Evolutionary conservation across 2,797 vertebrate species (phyloP).

Genomic region (Esox masquinongy): DNA sequence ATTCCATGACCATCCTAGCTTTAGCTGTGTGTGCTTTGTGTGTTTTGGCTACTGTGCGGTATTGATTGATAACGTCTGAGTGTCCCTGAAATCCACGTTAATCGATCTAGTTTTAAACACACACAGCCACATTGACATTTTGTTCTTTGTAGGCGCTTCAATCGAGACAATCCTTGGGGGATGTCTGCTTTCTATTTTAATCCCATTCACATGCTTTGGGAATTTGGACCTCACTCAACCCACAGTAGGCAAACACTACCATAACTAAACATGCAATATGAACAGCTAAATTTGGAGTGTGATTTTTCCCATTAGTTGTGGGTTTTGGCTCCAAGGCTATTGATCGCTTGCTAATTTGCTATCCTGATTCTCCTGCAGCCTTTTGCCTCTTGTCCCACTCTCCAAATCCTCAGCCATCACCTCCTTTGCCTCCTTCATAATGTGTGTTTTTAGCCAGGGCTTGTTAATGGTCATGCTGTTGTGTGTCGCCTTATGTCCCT

Average conservation of each 20-base stretch:
- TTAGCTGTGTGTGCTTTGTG: constrained; percentile 27
- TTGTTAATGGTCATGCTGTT: constrained; percentile 48
- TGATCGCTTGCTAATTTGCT: constrained; percentile 59
- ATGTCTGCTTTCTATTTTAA: constrained; percentile 57
- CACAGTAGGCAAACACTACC: background rate
- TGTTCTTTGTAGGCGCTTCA: constrained; percentile 42
- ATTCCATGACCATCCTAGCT: no score
- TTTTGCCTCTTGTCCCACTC: constrained; percentile 27
- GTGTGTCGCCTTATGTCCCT: constrained; percentile 64
- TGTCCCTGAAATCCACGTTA: constrained; percentile 60
- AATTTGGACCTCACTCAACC: constrained; percentile 40
- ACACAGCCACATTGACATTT: constrained; percentile 51
- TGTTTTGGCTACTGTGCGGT: constrained; percentile 45
- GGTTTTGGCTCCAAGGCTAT: constrained; percentile 53
- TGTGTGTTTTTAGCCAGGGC: constrained; percentile 49
- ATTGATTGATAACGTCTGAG: constrained; percentile 61
- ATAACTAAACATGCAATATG: constrained; percentile 21
- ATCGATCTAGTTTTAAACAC: constrained; percentile 61
- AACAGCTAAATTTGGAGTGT: constrained; percentile 17
- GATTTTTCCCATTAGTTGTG: constrained; percentile 26
- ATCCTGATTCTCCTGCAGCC: constrained; percentile 44
- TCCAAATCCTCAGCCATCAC: background rate
- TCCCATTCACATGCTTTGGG: constrained; percentile 45
- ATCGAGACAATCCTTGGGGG: constrained; percentile 48
- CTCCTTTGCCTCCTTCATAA: background rate